phyloP scores from a whole-genome alignment of 2,888 invertebrate species.

The Meta bourneti region DNA sequence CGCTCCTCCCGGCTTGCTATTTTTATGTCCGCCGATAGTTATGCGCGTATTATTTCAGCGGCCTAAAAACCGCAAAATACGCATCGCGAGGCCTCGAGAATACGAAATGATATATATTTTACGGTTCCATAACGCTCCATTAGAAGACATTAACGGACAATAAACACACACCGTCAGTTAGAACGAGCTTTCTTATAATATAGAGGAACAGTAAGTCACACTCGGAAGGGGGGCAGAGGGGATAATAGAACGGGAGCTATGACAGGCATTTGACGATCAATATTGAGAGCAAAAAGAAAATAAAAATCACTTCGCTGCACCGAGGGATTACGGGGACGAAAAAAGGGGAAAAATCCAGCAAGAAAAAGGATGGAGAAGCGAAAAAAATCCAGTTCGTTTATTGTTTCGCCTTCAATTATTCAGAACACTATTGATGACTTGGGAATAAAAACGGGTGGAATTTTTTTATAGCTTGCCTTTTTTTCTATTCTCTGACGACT shows the following conservation, averaged over 20 bases:
- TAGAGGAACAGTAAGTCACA: constrained; percentile 70
- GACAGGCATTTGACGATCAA: constrained; percentile 73
- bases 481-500: constrained; percentile 56
- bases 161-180: constrained; percentile 58
- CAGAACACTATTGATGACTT: constrained; percentile 76
- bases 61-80: constrained; percentile 48
- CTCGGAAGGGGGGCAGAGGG: constrained; percentile 10
- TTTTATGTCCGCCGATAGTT: constrained; percentile 18
- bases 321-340: constrained; percentile 58
- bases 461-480: constrained; percentile 14
- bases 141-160: constrained; percentile 74
- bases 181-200: constrained; percentile 43
- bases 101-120: constrained; percentile 74
- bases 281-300: constrained; percentile 58
- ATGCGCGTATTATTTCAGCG: constrained; percentile 29
- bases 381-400: constrained; percentile 68
- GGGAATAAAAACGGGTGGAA: constrained; percentile 65
- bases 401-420: constrained; percentile 76
- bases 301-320: constrained; percentile 74
- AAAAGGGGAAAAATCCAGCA: constrained; percentile 49
- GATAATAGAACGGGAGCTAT: constrained; percentile 47
- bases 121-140: constrained; percentile 74
- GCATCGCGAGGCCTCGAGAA: constrained; percentile 18
- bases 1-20: constrained; percentile 1
- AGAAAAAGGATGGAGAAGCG: constrained; percentile 4